phyloP scores from a whole-genome alignment of 2,888 invertebrate genomes.

The Morpho achilles region DNA sequence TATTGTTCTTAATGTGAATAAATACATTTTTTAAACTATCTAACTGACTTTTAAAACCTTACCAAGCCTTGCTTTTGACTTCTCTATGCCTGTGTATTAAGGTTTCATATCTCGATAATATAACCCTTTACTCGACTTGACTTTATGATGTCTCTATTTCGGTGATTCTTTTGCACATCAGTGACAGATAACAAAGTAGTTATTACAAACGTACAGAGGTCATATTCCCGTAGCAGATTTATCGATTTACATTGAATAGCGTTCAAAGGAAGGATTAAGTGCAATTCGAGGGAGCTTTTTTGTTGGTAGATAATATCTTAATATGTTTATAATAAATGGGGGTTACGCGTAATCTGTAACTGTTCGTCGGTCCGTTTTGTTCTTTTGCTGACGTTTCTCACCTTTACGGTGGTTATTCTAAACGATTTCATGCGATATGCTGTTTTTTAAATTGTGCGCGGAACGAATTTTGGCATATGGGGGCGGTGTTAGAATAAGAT shows the following conservation, averaged over 20 bases:
- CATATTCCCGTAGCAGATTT: slow-evolving; percentile 33
- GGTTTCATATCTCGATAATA: slow-evolving; percentile 18
- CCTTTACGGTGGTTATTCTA: slow-evolving; percentile 57
- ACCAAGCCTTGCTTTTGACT: neutral
- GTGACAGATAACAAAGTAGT: slow-evolving; percentile 19
- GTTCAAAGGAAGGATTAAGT: slow-evolving; percentile 62
- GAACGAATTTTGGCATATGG: slow-evolving; percentile 3
- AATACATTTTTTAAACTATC: slow-evolving; percentile 51
- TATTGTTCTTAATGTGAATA: slow-evolving; percentile 63
- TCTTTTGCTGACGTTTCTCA: slow-evolving; percentile 56
- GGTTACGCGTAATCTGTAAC: slow-evolving; percentile 73
- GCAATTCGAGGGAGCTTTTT: slow-evolving; percentile 58
- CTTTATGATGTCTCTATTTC: slow-evolving; percentile 34
- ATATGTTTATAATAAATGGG: slow-evolving; percentile 70
- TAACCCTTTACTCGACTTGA: slow-evolving; percentile 28
- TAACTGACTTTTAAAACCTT: slow-evolving; percentile 51
- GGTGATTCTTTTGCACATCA: slow-evolving; percentile 14
- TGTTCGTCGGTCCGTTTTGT: slow-evolving; percentile 57
- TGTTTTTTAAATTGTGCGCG: slow-evolving; percentile 5
- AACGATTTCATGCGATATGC: slow-evolving; percentile 7
- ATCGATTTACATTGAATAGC: slow-evolving; percentile 34
- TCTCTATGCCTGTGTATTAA: slow-evolving; percentile 23
- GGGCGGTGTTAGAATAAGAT: no score
- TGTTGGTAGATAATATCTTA: slow-evolving; percentile 66
- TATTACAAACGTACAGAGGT: slow-evolving; percentile 22